Conservation (phyloP, 2,113 vertebrate species). For the Lagopus muta region DNA sequence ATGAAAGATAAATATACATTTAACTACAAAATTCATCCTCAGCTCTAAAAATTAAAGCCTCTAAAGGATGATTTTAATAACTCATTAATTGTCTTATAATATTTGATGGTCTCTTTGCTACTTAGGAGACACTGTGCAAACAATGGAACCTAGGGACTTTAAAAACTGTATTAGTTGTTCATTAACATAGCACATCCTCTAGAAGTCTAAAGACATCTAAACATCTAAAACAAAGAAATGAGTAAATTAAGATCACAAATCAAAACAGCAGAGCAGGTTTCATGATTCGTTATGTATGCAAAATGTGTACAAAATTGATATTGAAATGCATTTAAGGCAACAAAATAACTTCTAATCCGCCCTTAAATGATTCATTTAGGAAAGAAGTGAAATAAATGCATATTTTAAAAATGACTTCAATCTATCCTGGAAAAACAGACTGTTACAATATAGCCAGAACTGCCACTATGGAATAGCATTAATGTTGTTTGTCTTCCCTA, state of each 20-base stretch:
- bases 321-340: not conserved
- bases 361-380: not conserved
- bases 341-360: not conserved
- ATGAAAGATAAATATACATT: not conserved
- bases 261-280: not conserved
- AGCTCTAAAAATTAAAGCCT: not conserved
- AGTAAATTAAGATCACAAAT: slow-evolving; percentile 19
- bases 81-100: not conserved
- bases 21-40: not conserved
- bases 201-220: slow-evolving; percentile 1
- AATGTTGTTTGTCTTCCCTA: not conserved
- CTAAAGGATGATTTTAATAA: not conserved
- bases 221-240: slow-evolving; percentile 1
- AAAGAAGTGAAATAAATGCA: not conserved
- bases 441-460: not conserved
- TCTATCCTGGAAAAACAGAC: not conserved
- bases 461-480: not conserved
- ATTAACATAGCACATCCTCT: not conserved
- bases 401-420: not conserved
- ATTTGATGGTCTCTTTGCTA: not conserved
- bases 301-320: not conserved
- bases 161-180: not conserved
- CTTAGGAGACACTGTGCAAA: not conserved
- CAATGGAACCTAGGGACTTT: not conserved
- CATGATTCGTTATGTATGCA: not conserved